phyloP scores from a whole-genome alignment of 2,797 vertebrate species.

The Avahi laniger region DNA sequence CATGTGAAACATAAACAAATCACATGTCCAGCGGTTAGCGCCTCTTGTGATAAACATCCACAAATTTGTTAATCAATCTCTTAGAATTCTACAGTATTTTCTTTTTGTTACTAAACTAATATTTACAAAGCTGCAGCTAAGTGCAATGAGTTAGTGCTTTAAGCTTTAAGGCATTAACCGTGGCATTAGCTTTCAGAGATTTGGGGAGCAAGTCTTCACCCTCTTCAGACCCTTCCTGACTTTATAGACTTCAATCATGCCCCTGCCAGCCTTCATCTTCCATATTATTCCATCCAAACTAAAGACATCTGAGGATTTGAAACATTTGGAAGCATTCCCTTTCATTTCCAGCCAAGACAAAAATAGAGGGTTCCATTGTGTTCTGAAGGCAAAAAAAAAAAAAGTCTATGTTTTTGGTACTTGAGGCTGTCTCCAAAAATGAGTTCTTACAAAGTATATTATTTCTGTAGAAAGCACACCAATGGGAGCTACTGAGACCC shows the following conservation, averaged over 20 bases:
- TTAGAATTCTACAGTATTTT: constrained; percentile 4
- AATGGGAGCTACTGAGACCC: constrained; percentile 28
- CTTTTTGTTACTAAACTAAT: not conserved
- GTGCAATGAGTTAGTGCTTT: not conserved
- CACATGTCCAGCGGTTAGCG: not conserved
- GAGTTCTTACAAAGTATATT: constrained; percentile 25
- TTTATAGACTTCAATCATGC: constrained; percentile 66
- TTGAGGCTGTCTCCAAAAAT: constrained; percentile 56
- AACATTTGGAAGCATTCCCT: constrained; percentile 76
- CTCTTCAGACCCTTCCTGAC: constrained; percentile 65
- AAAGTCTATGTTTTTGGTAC: constrained; percentile 61
- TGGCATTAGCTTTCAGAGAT: constrained; percentile 38
- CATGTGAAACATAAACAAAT: constrained; percentile 9
- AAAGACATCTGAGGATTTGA: constrained; percentile 74
- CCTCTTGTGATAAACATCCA: not conserved
- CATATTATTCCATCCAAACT: constrained; percentile 70
- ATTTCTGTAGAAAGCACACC: not conserved
- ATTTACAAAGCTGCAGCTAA: constrained; percentile 37
- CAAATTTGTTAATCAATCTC: not conserved
- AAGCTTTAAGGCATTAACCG: constrained; percentile 19
- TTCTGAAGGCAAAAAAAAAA: constrained; percentile 61
- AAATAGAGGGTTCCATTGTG: constrained; percentile 77
- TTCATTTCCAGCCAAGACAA: constrained; percentile 76
- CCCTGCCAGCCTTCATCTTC: constrained; percentile 71
- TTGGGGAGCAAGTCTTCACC: constrained; percentile 50